Percentiles rank a stretch among this genome's conserved stretches.
These are phyloP conservation scores for Apamea monoglypha DNA, from an alignment of 2,888 invertebrate genomes.

Conservation along the genomic window DNA sequence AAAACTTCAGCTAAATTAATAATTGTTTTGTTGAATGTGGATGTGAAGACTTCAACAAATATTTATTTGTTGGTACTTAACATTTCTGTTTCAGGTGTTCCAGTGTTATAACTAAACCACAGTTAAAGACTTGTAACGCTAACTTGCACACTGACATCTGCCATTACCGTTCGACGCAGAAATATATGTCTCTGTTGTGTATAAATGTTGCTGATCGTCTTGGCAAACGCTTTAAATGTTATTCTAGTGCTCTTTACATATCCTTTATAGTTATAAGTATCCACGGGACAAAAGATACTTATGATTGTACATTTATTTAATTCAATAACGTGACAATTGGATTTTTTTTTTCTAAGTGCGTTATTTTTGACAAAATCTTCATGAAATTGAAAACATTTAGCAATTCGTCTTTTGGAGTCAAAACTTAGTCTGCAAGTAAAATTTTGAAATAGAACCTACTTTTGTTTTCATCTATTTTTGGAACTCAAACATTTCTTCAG, in stretches of 20 bases:
- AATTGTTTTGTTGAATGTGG: background rate
- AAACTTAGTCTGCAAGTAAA: slow-evolving; percentile 38
- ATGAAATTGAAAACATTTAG: background rate
- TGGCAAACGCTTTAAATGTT: slow-evolving; percentile 88
- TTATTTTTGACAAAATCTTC: slow-evolving; percentile 50
- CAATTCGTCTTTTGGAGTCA: slow-evolving; percentile 23
- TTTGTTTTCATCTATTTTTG: background rate
- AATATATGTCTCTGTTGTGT: slow-evolving; percentile 74
- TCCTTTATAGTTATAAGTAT: slow-evolving; percentile 38
- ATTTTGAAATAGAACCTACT: background rate
- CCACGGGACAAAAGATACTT: slow-evolving; percentile 34
- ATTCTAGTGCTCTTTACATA: slow-evolving; percentile 78
- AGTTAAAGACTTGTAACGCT: slow-evolving; percentile 68
- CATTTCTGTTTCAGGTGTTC: slow-evolving; percentile 70
- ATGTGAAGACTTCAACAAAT: background rate
- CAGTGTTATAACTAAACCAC: slow-evolving; percentile 47
- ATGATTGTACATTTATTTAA: slow-evolving; percentile 35
- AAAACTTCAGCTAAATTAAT: background rate
- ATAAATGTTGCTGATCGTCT: slow-evolving; percentile 84
- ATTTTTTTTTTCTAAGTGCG: slow-evolving; percentile 40
- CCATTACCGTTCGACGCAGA: slow-evolving; percentile 65
- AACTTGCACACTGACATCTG: slow-evolving; percentile 78
- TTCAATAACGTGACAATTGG: slow-evolving; percentile 8
- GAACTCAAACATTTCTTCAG: background rate
- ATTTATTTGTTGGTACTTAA: slow-evolving; percentile 38